Percentiles rank a stretch among this genome's conserved stretches.
Conservation (phyloP, 1,140 invertebrate genomes). For the Himalopsyche phryganea region DNA sequence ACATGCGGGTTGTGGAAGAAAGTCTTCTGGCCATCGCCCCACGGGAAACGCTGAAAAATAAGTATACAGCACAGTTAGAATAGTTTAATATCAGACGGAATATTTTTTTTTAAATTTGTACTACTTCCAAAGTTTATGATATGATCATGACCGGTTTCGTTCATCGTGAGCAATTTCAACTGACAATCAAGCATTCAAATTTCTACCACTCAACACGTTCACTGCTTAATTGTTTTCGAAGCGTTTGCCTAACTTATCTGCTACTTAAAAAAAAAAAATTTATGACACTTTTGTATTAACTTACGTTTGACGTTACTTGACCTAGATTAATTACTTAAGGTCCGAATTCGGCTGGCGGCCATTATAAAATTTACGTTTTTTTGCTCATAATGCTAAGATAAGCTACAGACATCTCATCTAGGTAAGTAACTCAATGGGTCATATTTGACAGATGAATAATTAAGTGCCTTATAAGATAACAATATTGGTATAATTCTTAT, state of each 20-base stretch:
- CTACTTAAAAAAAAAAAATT: neutral
- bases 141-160: neutral
- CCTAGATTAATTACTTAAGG: no score
- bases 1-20: conserved; percentile 82
- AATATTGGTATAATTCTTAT: no score
- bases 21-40: conserved; percentile 81
- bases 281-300: no score
- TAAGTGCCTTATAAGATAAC: no score
- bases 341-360: no score
- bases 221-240: neutral
- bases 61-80: conserved; percentile 13
- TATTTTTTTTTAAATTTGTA: neutral
- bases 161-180: no score
- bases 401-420: no score
- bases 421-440: no score
- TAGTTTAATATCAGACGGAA: neutral
- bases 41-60: conserved; percentile 69
- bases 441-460: no score
- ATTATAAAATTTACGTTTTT: no score
- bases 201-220: neutral
- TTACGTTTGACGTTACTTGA: no score
- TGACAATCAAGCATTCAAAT: neutral
- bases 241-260: neutral
- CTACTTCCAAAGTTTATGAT: neutral
- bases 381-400: no score